A percentile compares a stretch with the other conserved stretches of the same genome.
Conservation (phyloP, 2,113 vertebrate species). For the Ctenodactylus gundi region DNA sequence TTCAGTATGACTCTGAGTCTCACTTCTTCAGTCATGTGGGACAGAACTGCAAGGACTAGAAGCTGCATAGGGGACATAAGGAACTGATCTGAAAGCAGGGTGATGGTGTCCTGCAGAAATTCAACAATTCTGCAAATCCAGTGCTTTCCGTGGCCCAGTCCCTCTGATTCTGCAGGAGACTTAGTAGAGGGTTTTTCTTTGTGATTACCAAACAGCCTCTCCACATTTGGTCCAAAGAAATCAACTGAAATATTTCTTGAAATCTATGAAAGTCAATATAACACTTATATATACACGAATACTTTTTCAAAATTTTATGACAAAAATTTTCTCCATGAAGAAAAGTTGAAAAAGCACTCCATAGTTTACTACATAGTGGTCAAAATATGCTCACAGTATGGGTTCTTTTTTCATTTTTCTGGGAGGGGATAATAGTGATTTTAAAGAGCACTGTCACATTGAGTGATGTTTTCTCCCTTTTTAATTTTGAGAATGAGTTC, state of each 20-base stretch:
- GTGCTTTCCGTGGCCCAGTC: not conserved
- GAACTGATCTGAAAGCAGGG: not conserved
- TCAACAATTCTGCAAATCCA: not conserved
- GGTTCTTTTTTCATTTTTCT: not conserved
- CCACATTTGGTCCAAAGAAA: constrained; percentile 19
- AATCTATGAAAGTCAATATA: not conserved
- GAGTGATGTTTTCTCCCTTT: not conserved
- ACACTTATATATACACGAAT: not conserved
- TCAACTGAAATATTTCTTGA: not conserved
- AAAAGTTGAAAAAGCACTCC: not conserved
- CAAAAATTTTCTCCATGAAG: not conserved
- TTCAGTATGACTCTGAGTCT: not conserved
- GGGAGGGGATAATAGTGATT: too few relatives aligned
- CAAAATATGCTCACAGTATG: not conserved
- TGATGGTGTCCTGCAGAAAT: not conserved
- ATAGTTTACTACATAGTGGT: not conserved
- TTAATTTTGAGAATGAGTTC: not conserved
- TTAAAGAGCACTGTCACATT: too few relatives aligned
- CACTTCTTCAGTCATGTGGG: not conserved
- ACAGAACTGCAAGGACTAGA: not conserved
- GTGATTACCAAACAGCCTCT: not conserved
- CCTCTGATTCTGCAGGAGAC: not conserved
- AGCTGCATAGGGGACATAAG: not conserved
- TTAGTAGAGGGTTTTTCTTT: not conserved
- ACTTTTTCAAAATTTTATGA: not conserved